Evolutionary conservation across 2,113 vertebrate genomes (phyloP), one percentile per base, ranked within the genome.

Genomic region (Petroica traversi): DNA sequence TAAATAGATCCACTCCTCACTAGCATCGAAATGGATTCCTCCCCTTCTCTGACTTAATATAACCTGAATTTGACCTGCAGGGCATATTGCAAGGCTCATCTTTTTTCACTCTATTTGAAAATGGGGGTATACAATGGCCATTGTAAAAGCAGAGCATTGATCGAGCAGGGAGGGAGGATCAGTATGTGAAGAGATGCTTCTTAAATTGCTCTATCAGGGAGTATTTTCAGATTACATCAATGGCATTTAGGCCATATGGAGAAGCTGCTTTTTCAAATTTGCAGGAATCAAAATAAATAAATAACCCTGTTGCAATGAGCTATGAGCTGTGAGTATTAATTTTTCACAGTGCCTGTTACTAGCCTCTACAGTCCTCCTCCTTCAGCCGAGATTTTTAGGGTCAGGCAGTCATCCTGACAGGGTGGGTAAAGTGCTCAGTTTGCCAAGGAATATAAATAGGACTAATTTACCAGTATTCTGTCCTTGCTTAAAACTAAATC

Each of bases 21-120:
- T 94, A 96, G 77, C 85, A 88, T 36, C 38, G 43, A 88, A 95
- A 96, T 92, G 59, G 92, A 94, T 95, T 96, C 85, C 66, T 96
- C 67, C 51, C 51, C 59, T 93, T 76, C 74, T 88, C 82, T 85
- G 96, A 89, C 94, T 95, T 95, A 94, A 96, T 95, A 94, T 94
- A 97, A 91, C 94, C 94, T 90, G 81, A 94, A 85, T 96, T 88
- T 96, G 96, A 96, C 95, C 93, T 93, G 63, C 71, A 85, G 87
- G 89, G 85, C 55, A 33, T 85, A 92, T 93, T 93, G 85, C 71
- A 94, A 80, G 63, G 63, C 89, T 96, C 89, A 92, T 96, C 81
- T 89, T 93, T 95, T 96, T 85, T 85, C 85, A 85, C 84, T 97
- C 34, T 73, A 26, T 94, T 94, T 94, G 87, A 95, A 95, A 88